A percentile compares a stretch with the other conserved stretches of the same genome.
Conservation (phyloP, 2,113 vertebrate genomes). For the Lipophrys pholis region DNA sequence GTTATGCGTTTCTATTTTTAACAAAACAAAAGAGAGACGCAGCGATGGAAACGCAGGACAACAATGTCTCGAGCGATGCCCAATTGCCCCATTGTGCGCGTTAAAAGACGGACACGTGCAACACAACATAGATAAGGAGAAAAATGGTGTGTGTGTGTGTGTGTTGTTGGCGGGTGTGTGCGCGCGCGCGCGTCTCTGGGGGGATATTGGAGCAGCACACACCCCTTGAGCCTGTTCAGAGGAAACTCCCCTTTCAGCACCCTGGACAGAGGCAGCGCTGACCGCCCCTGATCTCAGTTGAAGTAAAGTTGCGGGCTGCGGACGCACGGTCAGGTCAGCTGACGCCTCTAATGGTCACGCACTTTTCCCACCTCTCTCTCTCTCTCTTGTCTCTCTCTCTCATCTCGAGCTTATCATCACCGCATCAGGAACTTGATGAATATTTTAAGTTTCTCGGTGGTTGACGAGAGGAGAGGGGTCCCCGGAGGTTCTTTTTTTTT, state of each 20-base stretch:
- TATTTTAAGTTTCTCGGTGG: conserved; percentile 53
- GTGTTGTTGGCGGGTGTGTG: conserved; percentile 47
- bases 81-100: conserved; percentile 69
- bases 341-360: conserved; percentile 64
- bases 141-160: conserved; percentile 42
- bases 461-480: conserved; percentile 26
- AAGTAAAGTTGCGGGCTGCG: conserved; percentile 56
- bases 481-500: conserved; percentile 23
- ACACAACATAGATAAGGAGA: conserved; percentile 56
- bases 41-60: conserved; percentile 53
- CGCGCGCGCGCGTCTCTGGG: conserved; percentile 25
- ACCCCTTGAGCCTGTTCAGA: conserved; percentile 53
- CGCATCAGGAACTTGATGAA: conserved; percentile 68
- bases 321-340: conserved; percentile 70
- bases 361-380: conserved; percentile 5
- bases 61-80: conserved; percentile 63
- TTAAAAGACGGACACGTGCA: conserved; percentile 79
- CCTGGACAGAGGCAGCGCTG: conserved; percentile 80
- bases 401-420: conserved; percentile 23
- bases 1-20: conserved; percentile 47
- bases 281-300: conserved; percentile 39
- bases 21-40: conserved; percentile 67
- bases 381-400: conserved; percentile 23
- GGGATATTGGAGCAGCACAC: conserved; percentile 30
- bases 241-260: conserved; percentile 82